Conservation (phyloP, 2,113 vertebrate species). For the Nipponia nippon region DNA sequence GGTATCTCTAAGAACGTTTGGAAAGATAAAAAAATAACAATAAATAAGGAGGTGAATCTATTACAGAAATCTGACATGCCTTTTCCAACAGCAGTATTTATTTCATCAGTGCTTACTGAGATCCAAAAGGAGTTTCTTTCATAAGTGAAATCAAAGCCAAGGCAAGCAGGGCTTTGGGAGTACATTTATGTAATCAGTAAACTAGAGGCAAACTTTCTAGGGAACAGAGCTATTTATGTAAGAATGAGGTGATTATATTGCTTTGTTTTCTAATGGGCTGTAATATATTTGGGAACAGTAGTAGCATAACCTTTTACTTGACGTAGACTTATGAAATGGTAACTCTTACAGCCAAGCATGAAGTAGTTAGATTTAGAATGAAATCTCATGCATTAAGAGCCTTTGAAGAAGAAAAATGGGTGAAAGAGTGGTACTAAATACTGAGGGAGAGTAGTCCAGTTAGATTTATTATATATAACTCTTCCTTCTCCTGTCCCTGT, state of each 20-base stretch:
- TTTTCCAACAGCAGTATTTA: background rate
- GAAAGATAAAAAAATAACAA: background rate
- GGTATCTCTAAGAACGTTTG: background rate
- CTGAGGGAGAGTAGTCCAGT: background rate
- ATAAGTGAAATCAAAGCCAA: background rate
- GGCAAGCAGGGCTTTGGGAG: background rate
- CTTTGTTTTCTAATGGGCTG: constrained; percentile 16
- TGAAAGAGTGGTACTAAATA: background rate
- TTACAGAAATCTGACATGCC: background rate
- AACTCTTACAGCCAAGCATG: background rate
- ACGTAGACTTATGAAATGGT: background rate
- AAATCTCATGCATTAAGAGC: background rate
- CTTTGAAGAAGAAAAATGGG: constrained; percentile 28
- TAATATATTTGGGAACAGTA: background rate
- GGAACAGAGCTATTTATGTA: background rate
- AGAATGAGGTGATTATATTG: background rate
- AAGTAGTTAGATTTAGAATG: background rate
- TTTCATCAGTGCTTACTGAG: background rate
- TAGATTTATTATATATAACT: background rate
- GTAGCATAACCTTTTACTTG: background rate
- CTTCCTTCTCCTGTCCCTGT: background rate
- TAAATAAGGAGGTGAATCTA: background rate
- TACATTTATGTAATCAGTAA: background rate
- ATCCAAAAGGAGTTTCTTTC: background rate
- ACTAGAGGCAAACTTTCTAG: background rate